phyloP scores from a whole-genome alignment of 92 coral and sea anemone genomes.

The Montipora capitata region DNA sequence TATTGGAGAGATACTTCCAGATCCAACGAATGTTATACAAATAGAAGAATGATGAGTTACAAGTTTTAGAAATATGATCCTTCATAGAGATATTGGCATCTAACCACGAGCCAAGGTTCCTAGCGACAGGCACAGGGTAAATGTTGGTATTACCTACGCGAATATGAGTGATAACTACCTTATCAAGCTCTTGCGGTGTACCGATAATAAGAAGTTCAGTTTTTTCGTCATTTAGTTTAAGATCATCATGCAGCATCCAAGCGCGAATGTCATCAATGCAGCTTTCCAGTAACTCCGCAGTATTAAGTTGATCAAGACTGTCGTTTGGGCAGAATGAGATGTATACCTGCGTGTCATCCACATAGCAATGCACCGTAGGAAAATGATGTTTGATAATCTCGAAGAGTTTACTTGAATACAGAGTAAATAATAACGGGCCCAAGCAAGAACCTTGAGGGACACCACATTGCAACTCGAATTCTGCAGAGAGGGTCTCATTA shows the following conservation, averaged over 20 bases:
- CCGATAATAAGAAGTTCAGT: not conserved
- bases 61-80: not conserved
- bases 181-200: not conserved
- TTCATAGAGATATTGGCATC: not conserved
- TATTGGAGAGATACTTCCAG: not conserved
- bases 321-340: not conserved
- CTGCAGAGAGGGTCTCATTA: slow-evolving; percentile 1
- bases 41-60: not conserved
- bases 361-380: too few relatives aligned
- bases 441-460: not conserved
- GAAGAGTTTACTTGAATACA: not conserved
- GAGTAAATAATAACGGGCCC: not conserved
- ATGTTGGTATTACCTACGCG: not conserved
- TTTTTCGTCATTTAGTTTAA: not conserved
- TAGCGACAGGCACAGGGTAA: not conserved
- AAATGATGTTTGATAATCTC: not conserved
- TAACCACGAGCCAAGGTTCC: not conserved
- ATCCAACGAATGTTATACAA: not conserved
- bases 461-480: not conserved
- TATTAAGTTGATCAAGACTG: not conserved
- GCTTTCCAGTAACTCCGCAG: not conserved
- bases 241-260: not conserved
- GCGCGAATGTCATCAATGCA: not conserved
- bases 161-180: not conserved
- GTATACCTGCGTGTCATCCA: not conserved